Conservation (phyloP, 2,888 invertebrate genomes). For the Galeruca laticollis region DNA sequence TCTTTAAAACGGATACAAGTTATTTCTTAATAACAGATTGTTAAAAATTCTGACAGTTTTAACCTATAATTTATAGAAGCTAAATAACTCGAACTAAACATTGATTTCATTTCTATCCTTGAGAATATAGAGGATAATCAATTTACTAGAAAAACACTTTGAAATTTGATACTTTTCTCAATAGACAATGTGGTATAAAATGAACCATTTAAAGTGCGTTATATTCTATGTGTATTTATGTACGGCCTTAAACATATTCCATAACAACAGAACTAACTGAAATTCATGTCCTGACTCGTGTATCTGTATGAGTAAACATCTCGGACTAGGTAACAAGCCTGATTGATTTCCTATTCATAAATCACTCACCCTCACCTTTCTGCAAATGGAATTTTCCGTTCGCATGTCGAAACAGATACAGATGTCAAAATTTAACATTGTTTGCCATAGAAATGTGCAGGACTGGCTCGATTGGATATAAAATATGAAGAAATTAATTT, state of each 20-base stretch:
- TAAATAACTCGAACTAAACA: too few relatives aligned
- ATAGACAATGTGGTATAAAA: too few relatives aligned
- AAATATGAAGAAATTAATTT: conserved; percentile 5
- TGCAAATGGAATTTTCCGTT: conserved; percentile 36
- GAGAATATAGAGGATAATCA: too few relatives aligned
- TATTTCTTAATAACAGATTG: too few relatives aligned
- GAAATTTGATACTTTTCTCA: too few relatives aligned
- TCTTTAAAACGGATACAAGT: neutral
- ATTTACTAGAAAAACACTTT: too few relatives aligned
- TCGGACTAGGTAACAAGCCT: conserved; percentile 33
- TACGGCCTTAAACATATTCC: neutral
- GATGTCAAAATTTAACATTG: conserved; percentile 34
- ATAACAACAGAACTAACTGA: conserved; percentile 10
- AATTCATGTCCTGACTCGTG: conserved; percentile 14
- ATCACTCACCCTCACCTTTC: conserved; percentile 34
- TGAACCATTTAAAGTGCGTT: too few relatives aligned
- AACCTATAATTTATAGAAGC: too few relatives aligned
- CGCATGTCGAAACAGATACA: conserved; percentile 35
- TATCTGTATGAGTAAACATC: conserved; percentile 19
- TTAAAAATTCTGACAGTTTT: too few relatives aligned
- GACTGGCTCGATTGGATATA: conserved; percentile 1
- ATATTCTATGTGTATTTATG: too few relatives aligned
- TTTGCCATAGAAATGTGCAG: conserved; percentile 26
- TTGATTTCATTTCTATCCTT: too few relatives aligned
- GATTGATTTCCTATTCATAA: conserved; percentile 36